Conservation (phyloP, 2,797 vertebrate genomes). For the Mormyrus hasselquistii region DNA sequence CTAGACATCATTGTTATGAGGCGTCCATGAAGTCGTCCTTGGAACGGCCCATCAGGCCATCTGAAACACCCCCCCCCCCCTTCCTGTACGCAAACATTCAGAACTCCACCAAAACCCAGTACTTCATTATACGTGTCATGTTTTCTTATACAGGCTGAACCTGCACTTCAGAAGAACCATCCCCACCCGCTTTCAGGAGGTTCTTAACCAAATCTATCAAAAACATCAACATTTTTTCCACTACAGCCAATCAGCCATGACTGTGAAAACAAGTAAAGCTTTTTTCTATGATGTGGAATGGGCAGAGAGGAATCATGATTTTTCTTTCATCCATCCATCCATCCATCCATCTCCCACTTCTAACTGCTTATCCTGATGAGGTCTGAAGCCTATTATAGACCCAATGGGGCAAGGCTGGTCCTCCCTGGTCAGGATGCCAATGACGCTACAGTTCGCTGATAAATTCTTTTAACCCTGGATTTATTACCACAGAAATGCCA, state of each 20-base stretch:
- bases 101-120: not conserved
- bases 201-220: not conserved
- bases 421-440: not conserved
- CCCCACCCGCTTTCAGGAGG: not conserved
- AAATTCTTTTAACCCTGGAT: not conserved
- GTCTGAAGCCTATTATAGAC: not conserved
- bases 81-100: not conserved
- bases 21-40: not conserved
- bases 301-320: not conserved
- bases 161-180: not conserved
- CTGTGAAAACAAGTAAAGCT: not conserved
- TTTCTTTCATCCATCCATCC: not conserved
- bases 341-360: not conserved
- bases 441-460: not conserved
- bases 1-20: not conserved
- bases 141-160: not conserved
- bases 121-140: not conserved
- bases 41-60: not conserved
- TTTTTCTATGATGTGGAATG: not conserved
- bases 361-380: not conserved
- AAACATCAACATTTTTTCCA: not conserved
- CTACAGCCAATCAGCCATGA: not conserved
- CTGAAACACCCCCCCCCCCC: not conserved
- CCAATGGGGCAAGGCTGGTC: not conserved
- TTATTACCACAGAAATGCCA: not conserved